phyloP scores from a whole-genome alignment of 2,888 invertebrate species.

The Spisula subtruncata region DNA sequence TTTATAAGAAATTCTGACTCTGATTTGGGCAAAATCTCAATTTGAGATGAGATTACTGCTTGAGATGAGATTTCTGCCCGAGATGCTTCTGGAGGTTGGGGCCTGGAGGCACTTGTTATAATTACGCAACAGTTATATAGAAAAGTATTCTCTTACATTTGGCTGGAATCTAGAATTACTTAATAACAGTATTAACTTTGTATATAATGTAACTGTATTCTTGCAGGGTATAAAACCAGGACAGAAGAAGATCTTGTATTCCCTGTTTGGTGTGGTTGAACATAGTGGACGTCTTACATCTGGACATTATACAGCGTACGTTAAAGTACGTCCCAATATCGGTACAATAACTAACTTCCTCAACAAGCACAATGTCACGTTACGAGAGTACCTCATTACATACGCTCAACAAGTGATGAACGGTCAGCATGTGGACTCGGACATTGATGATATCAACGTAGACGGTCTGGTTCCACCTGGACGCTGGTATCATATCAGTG shows the following conservation, averaged over 20 bases:
- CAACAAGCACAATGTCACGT: conserved; percentile 71
- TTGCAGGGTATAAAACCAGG: conserved; percentile 87
- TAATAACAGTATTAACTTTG: no score
- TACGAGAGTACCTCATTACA: conserved; percentile 78
- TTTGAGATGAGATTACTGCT: no score
- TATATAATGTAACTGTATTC: not conserved
- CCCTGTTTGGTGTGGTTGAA: conserved; percentile 97
- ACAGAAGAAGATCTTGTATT: conserved; percentile 93
- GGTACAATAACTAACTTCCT: conserved; percentile 79
- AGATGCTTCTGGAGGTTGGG: no score
- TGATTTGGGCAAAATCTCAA: no score
- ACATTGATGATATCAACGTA: conserved; percentile 74
- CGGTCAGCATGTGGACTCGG: conserved; percentile 61
- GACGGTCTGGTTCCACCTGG: conserved; percentile 89
- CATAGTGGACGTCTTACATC: conserved; percentile 97
- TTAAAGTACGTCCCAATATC: conserved; percentile 91
- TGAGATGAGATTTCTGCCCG: no score
- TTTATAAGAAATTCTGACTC: no score
- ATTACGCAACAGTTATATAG: no score
- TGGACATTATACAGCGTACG: conserved; percentile 97
- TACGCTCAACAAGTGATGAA: conserved; percentile 71
- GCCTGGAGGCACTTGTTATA: no score
- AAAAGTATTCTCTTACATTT: no score
- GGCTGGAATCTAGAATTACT: no score
- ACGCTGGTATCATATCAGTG: conserved; percentile 98